A percentile compares a stretch with the other conserved stretches of the same genome.
Evolutionary conservation across 1,140 invertebrate species (phyloP).

Genomic region (Periplaneta americana): DNA sequence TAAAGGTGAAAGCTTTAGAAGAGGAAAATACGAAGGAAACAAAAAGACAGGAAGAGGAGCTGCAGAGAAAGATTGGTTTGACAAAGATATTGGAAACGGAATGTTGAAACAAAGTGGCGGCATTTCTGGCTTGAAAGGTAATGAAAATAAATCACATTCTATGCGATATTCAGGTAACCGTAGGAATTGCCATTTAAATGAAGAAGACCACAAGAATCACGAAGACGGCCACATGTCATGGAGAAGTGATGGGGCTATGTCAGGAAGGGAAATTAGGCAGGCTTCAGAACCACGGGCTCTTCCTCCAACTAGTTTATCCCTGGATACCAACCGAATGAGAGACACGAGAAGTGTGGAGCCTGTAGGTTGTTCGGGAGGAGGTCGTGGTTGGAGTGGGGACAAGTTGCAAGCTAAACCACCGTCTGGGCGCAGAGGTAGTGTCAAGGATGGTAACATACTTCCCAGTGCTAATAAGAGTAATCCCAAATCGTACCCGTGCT

Average conservation of each 20-base stretch:
- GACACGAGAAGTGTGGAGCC: slow-evolving; percentile 50
- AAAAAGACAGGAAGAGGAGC: background rate
- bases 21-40: background rate
- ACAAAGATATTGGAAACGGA: slow-evolving; percentile 1
- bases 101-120: slow-evolving; percentile 20
- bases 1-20: background rate
- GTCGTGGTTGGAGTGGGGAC: slow-evolving; percentile 19
- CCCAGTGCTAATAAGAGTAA: slow-evolving; percentile 31
- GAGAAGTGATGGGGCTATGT: slow-evolving; percentile 6
- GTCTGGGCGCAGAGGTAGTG: slow-evolving; percentile 39
- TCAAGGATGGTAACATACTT: slow-evolving; percentile 31
- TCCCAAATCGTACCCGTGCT: slow-evolving; percentile 22
- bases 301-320: slow-evolving; percentile 31
- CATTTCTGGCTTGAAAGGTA: slow-evolving; percentile 34
- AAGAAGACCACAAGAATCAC: background rate
- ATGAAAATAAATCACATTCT: slow-evolving; percentile 30
- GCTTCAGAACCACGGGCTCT: slow-evolving; percentile 45
- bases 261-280: slow-evolving; percentile 28
- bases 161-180: slow-evolving; percentile 30
- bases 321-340: slow-evolving; percentile 38
- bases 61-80: background rate
- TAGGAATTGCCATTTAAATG: slow-evolving; percentile 16
- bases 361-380: slow-evolving; percentile 19
- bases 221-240: slow-evolving; percentile 1
- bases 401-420: slow-evolving; percentile 48